These are phyloP conservation scores for Hoplodrina blanda DNA, from an alignment of 2,888 invertebrate genomes.

Conservation along the genomic window DNA sequence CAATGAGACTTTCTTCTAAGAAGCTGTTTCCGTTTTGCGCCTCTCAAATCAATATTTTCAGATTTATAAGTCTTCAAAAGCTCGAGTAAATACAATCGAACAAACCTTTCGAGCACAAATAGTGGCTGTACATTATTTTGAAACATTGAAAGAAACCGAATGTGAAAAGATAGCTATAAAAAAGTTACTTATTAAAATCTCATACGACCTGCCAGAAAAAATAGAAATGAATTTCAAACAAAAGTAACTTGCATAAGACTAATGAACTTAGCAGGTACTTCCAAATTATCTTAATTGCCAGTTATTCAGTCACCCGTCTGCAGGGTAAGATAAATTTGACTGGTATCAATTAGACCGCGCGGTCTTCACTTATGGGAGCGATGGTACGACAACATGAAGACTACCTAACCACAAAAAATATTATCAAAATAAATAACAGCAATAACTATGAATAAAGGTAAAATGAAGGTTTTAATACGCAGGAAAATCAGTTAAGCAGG, in stretches of 20 bases:
- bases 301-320: too few relatives aligned
- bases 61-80: conserved; percentile 5
- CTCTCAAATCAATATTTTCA: conserved; percentile 43
- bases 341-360: not conserved
- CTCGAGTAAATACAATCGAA: not conserved
- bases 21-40: conserved; percentile 51
- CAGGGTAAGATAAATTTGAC: not conserved
- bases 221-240: conserved; percentile 1
- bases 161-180: not conserved
- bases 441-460: conserved; percentile 17
- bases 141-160: not conserved
- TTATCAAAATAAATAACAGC: conserved; percentile 1
- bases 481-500: conserved; percentile 31
- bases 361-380: not conserved
- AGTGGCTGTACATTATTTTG: not conserved
- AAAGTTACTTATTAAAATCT: not conserved
- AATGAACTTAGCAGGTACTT: too few relatives aligned
- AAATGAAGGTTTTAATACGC: conserved; percentile 32
- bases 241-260: not conserved
- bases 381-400: not conserved
- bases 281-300: not conserved
- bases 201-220: not conserved
- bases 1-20: conserved; percentile 72
- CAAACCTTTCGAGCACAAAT: not conserved
- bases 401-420: not conserved